Evolutionary conservation across 1,140 invertebrate species (phyloP), one percentile per base, ranked within the genome.

Genomic region (Aphelenchoides besseyi): DNA sequence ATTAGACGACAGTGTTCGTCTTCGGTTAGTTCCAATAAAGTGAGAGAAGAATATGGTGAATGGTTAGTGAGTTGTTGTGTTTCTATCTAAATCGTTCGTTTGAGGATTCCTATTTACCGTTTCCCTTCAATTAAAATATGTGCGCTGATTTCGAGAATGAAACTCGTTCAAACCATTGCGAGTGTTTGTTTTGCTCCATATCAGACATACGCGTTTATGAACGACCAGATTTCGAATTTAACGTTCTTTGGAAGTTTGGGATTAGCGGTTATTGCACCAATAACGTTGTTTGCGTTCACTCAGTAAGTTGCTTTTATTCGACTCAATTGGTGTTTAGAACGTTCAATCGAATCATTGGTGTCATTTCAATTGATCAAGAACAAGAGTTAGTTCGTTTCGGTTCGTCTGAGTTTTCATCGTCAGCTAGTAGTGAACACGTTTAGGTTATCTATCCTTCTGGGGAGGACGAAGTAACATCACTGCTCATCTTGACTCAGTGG

Each of bases 311-410:
- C 41, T 48, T 63, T 16, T 33, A 8, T 29, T 59, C n/a, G n/a
- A n/a, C n/a, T n/a, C n/a, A n/a, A n/a, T n/a, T n/a, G n/a, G n/a
- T n/a, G n/a, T 59, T 59, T 33, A 59, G 55, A 59, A 8, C 41
- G n/a, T 70, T 70, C 29, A 70, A 70, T 29, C 63, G 61, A 5
- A 71, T 71, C 18, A 68, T 71, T 57, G 70, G 70, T 5, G 63
- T 71, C 32, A 41, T 71, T 29, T 71, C 70, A 8, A 36, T 68
- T 9, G 59, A 69, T 30, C 23, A 53, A 12, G 3, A 16, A 12
- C 32, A 57, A 30, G 66, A 71, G 8, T 52, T 35, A 5, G 35
- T 71, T 12, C 70, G 70, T n/a, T 69, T 70, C 33, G 69, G 68
- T 48, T 48, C 41, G 41, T 48, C 23, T 48, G 12, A 12, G 12